Evolutionary conservation across 2,888 invertebrate species (phyloP), one percentile per base, ranked within the genome.

Genomic region (Acleris holmiana): DNA sequence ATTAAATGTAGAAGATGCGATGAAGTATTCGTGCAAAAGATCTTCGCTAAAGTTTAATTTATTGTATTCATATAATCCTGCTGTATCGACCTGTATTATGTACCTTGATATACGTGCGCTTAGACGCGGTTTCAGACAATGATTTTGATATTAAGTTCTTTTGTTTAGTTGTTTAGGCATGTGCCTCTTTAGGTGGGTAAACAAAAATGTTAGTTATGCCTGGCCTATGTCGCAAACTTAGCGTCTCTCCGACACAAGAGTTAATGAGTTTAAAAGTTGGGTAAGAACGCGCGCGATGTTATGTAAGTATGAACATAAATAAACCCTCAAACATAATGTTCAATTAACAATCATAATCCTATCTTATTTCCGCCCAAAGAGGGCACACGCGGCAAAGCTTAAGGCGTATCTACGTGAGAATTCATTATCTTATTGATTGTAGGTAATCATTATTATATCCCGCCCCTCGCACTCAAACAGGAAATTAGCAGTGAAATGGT

Each of bases 241-340:
- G 25, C 55, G 55, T 48, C 41, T 48, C 51, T 53, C 19, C 19
- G 19, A 15, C 58, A 40, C 48, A 58, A 17, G 48, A 41, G 59
- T 64, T 64, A 64, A 64, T 64, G 64, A 64, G 64, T 64, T 64
- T 29, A 54, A 53, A 64, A 64, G 54, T 64, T 64, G 29, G 21
- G n/a, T 17, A 64, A 63, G 51, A 53, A 59, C 49, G 59, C 64
- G 49, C 18, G 47, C 54, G 40, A 35, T 41, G 59, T 54, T 64
- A 25, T 58, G 46, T 54, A 65, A 55, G 35, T 60, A 59, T 60
- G 49, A 55, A 55, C 55, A 65, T 60, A 65, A 60, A 65, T 55
- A 60, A 55, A 23, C 54, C 29, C 54, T 54, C 21, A 40, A 54
- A 44, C 35, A 60, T 29, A 48, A 51, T 53, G 41, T 49, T 55